Conservation (phyloP, 2,888 invertebrate genomes). For the Glomeris marginata region DNA sequence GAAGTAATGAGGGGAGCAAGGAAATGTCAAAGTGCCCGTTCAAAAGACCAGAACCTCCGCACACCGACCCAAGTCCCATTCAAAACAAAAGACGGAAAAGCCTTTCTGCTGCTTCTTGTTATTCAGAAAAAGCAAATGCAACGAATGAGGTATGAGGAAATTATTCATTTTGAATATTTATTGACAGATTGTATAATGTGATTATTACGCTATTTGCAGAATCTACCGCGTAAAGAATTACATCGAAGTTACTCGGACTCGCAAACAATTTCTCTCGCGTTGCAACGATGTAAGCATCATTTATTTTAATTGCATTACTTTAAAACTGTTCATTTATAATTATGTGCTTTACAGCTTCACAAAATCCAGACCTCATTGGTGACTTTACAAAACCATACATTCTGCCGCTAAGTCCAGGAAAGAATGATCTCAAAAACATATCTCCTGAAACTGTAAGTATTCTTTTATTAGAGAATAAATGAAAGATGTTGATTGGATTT, state of each 20-base stretch:
- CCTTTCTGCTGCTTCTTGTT: conserved; percentile 13
- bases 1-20: background rate
- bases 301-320: conserved; percentile 3
- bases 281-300: conserved; percentile 12
- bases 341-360: conserved; percentile 26
- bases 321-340: conserved; percentile 5
- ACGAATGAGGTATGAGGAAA: conserved; percentile 17
- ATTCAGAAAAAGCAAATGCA: background rate
- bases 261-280: conserved; percentile 13
- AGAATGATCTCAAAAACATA: conserved; percentile 67
- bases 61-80: conserved; percentile 34
- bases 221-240: conserved; percentile 11
- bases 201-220: conserved; percentile 7
- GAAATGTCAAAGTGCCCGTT: conserved; percentile 30
- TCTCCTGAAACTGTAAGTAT: conserved; percentile 52
- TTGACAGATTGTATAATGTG: background rate
- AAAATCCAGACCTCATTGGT: conserved; percentile 63
- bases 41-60: conserved; percentile 53
- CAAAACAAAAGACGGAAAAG: conserved; percentile 33
- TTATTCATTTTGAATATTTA: background rate
- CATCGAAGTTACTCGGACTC: conserved; percentile 12
- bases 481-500: background rate
- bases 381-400: conserved; percentile 62
- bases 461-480: too few relatives aligned
- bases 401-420: conserved; percentile 46